Evolutionary conservation across 1,140 invertebrate species (phyloP).

Genomic region (Lucilia cuprina): DNA sequence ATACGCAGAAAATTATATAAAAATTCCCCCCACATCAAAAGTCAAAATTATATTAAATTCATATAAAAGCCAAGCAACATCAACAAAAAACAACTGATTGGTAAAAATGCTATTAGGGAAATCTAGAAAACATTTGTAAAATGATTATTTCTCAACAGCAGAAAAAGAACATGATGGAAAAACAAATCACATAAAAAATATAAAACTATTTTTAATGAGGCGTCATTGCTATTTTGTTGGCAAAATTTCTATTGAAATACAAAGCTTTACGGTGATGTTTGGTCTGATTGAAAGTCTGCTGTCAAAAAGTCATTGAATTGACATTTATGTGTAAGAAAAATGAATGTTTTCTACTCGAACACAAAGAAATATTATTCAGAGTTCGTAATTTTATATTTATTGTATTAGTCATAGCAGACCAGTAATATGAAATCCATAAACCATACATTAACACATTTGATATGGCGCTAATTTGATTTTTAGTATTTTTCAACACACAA

Average conservation of each 20-base stretch:
- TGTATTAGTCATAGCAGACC: neutral
- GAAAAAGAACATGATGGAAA: neutral
- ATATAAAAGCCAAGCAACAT: neutral
- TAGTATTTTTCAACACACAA: neutral
- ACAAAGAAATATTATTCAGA: neutral
- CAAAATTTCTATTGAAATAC: neutral
- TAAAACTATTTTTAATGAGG: constrained; percentile 1
- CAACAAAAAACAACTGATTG: neutral
- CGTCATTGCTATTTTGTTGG: neutral
- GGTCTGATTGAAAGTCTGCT: neutral
- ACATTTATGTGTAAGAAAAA: constrained; percentile 27
- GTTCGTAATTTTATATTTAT: neutral
- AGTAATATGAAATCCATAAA: neutral
- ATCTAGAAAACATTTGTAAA: neutral
- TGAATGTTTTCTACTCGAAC: neutral
- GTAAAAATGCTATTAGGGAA: neutral
- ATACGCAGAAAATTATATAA: constrained; percentile 24
- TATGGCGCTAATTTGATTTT: constrained; percentile 29
- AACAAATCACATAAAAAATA: neutral
- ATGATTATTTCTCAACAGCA: neutral
- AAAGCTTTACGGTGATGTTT: neutral
- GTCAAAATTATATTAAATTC: neutral
- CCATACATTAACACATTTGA: neutral
- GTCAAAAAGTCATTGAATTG: constrained; percentile 31
- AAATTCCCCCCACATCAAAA: neutral